Base-by-base conservation (phyloP, 2,797 vertebrate genomes). In the Chiroxiphia lanceolata region DNA sequence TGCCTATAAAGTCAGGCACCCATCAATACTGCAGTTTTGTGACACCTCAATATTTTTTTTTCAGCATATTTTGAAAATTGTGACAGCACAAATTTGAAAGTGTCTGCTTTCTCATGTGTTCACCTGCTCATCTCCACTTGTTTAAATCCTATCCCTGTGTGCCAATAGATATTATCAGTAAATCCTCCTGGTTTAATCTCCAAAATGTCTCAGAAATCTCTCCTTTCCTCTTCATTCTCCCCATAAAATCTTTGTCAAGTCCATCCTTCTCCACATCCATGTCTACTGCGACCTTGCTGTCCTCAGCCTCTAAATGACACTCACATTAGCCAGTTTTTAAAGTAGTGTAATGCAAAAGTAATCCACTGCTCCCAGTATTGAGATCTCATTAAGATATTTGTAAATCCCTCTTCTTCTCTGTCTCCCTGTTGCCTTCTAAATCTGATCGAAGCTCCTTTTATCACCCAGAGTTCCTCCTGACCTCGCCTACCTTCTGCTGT, bases 371-470 rank as follows among this genome's bases (percentile, higher is more conserved):
- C 90, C 92, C 47, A 89, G 90, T 95, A 95, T 96, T 97, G 96
- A 97, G 96, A 97, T 97, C 93, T 96, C 91, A 97, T 97, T 97
- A 95, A 97, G 97, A 97, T 97, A 97, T 96, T 97, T 93, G 93
- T 96, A 97, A 97, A 97, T 97, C 97, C 91, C 59, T 93, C 95
- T 93, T 97, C 95, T 96, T 93, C 84, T 92, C 93, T 91, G 80
- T 87, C 95, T 97, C 86, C 83, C 87, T 83, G 22, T 94, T 96
- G 91, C 97, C 82, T 92, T 93, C 83, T 90, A 94, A 97, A 97
- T 97, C 95, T 97, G 97, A 97, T 97, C 88, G 51, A 96, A 97
- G 84, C 88, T 97, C 80, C 90, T 90, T 92, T 94, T 97, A 96
- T 97, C 96, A 93, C 65, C n/a, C 69, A 89, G 31, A 96, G 93